Base-by-base conservation (phyloP, 2,888 invertebrate species). In the Myopa testacea region DNA sequence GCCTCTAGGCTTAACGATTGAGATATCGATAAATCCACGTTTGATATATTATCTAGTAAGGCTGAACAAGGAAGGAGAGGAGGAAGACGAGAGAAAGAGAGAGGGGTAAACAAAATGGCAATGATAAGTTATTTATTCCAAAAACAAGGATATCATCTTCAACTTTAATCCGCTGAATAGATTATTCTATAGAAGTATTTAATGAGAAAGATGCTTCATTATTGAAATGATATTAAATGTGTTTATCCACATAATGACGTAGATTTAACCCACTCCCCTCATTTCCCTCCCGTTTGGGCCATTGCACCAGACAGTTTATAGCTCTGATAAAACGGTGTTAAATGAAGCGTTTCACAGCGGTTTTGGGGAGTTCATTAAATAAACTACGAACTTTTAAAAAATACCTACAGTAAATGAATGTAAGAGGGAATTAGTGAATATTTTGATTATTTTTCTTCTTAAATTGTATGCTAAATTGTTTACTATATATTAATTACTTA, bases 241-340 rank as follows among this genome's bases (percentile, higher is more conserved):
- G 45, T 45, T 26, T 34, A 63, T 63, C 34, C 34, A 14, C 4
- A 1, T 26, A 37, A 37, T 37, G 34, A 63, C 26, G 6, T 19
- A 8, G 4, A 45, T n/a, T 50, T 8, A 16, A 50, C 19, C 40
- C 68, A 19, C 50, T n/a, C 26, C 45, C 45, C 45, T 45, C 45
- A 45, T 45, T 45, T 3, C 10, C 6, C 6, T 45, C 6, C 45
- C 55, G 10, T 16, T 50, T 50, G 10, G 55, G 10, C 55, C 55
- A 3, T 55, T n/a, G 6, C 55, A 52, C 40, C 75, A 69, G 75
- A 75, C 75, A 69, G 38, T 75, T 75, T 75, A 75, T 75, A 26
- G 4, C 60, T 69, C 69, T 75, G 75, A 60, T 40, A 58, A 45
- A 75, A 75, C 68, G 75, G 45, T 60, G 55, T 69, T 75, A 50